Evolutionary conservation across 1,140 invertebrate genomes (phyloP).

Genomic region (Pentalonia nigronervosa): DNA sequence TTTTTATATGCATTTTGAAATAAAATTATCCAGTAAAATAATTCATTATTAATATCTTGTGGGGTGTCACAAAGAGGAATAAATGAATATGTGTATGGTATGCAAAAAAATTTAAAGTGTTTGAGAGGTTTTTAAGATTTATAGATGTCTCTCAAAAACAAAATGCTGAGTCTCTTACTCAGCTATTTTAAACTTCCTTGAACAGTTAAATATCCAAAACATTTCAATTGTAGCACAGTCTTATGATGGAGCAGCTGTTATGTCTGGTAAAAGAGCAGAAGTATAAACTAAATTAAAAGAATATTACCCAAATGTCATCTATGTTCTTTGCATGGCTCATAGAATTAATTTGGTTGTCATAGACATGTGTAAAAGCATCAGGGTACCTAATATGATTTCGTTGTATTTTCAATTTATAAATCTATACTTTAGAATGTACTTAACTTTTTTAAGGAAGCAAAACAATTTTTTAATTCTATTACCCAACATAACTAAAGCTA

Average conservation of each 20-base stretch:
- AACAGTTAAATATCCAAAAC: background rate
- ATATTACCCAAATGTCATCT: conserved; percentile 59
- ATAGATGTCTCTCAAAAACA: background rate
- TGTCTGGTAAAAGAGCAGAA: conserved; percentile 58
- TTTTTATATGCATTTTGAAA: too few relatives aligned
- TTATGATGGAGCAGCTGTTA: conserved; percentile 58
- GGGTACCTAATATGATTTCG: background rate
- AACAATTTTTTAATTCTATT: too few relatives aligned
- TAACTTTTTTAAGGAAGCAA: background rate
- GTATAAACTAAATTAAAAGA: conserved; percentile 61
- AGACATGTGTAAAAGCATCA: conserved; percentile 58
- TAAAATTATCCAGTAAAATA: background rate
- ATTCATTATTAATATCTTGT: background rate
- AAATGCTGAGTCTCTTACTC: background rate
- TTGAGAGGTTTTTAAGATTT: background rate
- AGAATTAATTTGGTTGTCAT: conserved; percentile 60
- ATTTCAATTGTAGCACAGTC: background rate
- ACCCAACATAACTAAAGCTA: too few relatives aligned
- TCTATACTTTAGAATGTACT: background rate
- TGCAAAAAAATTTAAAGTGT: background rate
- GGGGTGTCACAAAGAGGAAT: background rate
- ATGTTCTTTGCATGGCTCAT: conserved; percentile 60
- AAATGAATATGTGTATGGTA: background rate
- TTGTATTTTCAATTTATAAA: too few relatives aligned
- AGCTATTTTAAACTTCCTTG: background rate